Base-by-base conservation (phyloP, 1,140 invertebrate genomes). In the Elymnias hypermnestra region DNA sequence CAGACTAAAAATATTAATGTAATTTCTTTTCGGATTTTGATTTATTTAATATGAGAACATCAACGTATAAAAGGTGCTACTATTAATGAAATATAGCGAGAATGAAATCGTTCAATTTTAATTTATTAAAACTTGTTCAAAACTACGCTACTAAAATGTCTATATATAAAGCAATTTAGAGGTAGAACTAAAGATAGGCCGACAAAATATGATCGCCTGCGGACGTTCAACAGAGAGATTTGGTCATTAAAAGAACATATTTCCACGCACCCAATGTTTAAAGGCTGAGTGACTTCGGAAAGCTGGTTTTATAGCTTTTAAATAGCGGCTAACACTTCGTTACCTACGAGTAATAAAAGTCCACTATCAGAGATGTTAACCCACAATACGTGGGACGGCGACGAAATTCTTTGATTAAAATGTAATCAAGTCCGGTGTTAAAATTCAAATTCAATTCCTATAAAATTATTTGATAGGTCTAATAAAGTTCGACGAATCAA, bases 241-340 rank as follows among this genome's bases (percentile, higher is more conserved):
- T 55, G 55, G 49, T 59, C 61, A 68, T 77, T 73, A 77, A 77
- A 72, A 60, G 23, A 61, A 63, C 63, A 77, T 73, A 70, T 70
- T 72, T 73, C 66, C 62, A 69, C 65, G 64, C 65, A 64, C 48
- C 57, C 47, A 59, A 74, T 63, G 59, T 65, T 64, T 60, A 55
- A 54, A 57, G 49, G 33, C 22, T 49, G 51, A 57, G 61, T 63
- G 55, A 54, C 50, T 72, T 66, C 64, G 70, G n/a, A 72, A 74
- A 70, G 57, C 57, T 50, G 46, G n/a, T 72, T 75, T 73, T 78
- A 78, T 78, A 63, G 45, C 70, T 72, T 75, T 78, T 73, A 70
- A 75, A 78, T 74, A 57, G 61, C 58, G 67, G 66, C 63, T 69
- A 69, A 67, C 51, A 70, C 63, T 69, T 64, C 53, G 52, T 63